Conservation (phyloP, 1,140 invertebrate species). For the Geopemphigus sp. region DNA sequence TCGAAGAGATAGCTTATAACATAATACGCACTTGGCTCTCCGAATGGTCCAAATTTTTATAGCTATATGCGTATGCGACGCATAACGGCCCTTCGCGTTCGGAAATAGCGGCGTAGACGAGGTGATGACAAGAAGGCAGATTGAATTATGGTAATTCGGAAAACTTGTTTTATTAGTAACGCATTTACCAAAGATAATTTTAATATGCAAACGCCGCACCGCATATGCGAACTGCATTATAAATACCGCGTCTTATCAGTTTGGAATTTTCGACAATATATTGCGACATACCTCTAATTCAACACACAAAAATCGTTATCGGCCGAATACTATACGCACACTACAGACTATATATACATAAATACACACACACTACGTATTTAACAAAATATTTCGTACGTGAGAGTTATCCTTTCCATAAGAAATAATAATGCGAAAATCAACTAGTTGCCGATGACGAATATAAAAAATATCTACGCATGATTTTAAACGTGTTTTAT, state of each 20-base stretch:
- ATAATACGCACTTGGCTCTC: no score
- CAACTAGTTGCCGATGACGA: neutral
- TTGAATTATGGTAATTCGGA: conserved; percentile 45
- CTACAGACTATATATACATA: neutral
- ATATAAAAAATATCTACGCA: neutral
- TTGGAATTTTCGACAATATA: neutral
- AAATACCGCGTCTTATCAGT: conserved; percentile 4
- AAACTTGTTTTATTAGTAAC: conserved; percentile 43
- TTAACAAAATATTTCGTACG: no score
- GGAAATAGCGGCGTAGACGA: no score
- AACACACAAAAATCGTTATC: no score
- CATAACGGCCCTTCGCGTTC: no score
- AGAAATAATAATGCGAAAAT: neutral
- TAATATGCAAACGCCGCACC: conserved; percentile 24
- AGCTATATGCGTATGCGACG: no score
- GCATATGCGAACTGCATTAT: conserved; percentile 38
- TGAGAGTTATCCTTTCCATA: no score
- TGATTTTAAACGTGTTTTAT: neutral
- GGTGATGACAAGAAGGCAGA: neutral
- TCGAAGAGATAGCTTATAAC: no score
- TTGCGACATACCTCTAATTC: neutral
- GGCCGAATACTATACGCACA: no score
- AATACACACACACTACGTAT: no score
- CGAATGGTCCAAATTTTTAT: no score
- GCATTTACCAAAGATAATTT: conserved; percentile 40